Evolutionary conservation across 2,888 invertebrate species (phyloP).

Genomic region (Pediacus dermestoides): DNA sequence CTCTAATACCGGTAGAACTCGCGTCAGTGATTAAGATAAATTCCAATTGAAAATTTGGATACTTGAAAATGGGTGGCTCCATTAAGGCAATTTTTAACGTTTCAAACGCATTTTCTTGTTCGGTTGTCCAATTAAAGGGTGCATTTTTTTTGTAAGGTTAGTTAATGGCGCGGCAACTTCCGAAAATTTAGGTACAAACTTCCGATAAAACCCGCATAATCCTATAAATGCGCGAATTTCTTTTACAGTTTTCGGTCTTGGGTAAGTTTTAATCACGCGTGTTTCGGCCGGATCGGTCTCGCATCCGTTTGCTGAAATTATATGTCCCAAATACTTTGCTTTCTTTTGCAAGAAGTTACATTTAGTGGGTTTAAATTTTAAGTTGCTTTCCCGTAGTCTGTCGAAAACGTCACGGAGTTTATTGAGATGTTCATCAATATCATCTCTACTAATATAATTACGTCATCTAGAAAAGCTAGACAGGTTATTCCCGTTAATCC

Average conservation of each 20-base stretch:
- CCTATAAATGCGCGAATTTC: conserved; percentile 24
- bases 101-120: conserved; percentile 10
- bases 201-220: conserved; percentile 24
- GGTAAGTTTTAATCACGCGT: conserved; percentile 15
- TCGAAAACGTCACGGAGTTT: not conserved
- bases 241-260: conserved; percentile 22
- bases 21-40: conserved; percentile 17
- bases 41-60: conserved; percentile 12
- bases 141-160: conserved; percentile 21
- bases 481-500: conserved; percentile 3
- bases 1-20: conserved; percentile 3
- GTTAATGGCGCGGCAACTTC: conserved; percentile 21
- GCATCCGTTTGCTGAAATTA: conserved; percentile 6
- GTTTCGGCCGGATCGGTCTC: conserved; percentile 11
- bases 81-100: conserved; percentile 12
- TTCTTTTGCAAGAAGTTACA: conserved; percentile 5
- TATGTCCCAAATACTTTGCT: conserved; percentile 9
- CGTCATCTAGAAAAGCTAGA: conserved; percentile 26
- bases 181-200: conserved; percentile 24
- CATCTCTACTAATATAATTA: conserved; percentile 19
- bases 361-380: conserved; percentile 6
- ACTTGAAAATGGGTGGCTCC: conserved; percentile 15
- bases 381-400: conserved; percentile 2
- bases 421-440: conserved; percentile 8
- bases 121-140: conserved; percentile 16